These are phyloP conservation scores for Dryocosmus kuriphilus DNA, from an alignment of 2,888 invertebrate genomes.

Conservation along the genomic window DNA sequence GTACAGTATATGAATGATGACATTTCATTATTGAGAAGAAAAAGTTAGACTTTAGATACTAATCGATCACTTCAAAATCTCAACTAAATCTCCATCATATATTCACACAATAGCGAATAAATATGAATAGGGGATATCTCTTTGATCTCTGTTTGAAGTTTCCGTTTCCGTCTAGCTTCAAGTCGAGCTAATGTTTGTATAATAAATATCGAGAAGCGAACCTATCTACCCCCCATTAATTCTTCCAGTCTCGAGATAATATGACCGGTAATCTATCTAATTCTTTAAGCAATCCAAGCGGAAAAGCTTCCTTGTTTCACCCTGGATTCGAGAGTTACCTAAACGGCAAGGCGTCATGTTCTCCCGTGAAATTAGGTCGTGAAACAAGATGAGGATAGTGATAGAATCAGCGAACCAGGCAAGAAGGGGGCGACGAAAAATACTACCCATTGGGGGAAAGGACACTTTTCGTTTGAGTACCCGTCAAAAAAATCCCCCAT, in stretches of 20 bases:
- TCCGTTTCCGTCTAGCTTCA: neutral
- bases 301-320: constrained; percentile 58
- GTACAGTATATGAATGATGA: too few species aligned
- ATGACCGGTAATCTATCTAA: constrained; percentile 74
- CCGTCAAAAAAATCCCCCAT: neutral
- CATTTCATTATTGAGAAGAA: too few species aligned
- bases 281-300: constrained; percentile 71
- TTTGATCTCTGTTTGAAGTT: neutral
- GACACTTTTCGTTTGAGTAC: neutral
- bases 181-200: neutral
- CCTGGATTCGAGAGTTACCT: neutral
- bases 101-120: too few species aligned
- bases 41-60: too few species aligned
- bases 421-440: neutral
- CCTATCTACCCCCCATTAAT: constrained; percentile 48
- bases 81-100: too few species aligned
- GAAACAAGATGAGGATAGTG: neutral
- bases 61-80: too few species aligned
- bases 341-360: neutral
- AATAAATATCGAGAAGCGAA: constrained; percentile 35
- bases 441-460: neutral
- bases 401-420: constrained; percentile 1
- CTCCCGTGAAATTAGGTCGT: neutral
- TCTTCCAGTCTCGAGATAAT: constrained; percentile 54
- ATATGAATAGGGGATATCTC: neutral